These are phyloP conservation scores for Discoglossus pictus DNA, from an alignment of 2,797 vertebrate species.

Conservation along the genomic window DNA sequence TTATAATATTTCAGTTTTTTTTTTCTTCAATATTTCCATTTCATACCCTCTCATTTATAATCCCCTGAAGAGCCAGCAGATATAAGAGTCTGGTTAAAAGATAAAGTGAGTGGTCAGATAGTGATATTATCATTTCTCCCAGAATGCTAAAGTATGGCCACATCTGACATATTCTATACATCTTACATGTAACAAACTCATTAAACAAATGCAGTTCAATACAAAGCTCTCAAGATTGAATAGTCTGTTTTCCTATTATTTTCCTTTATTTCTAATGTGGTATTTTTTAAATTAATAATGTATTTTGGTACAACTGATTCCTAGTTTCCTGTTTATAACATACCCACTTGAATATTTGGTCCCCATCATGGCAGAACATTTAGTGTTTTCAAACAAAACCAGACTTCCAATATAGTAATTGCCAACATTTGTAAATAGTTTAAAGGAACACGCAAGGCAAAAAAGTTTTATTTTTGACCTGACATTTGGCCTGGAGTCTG, in stretches of 20 bases:
- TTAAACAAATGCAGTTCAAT: conserved; percentile 90
- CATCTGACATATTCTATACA: conserved; percentile 92
- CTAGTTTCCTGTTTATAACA: not conserved
- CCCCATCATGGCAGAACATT: too few relatives aligned
- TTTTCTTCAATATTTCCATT: conserved; percentile 76
- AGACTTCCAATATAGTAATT: too few relatives aligned
- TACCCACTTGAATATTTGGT: too few relatives aligned
- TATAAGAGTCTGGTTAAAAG: conserved; percentile 83
- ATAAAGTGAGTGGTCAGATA: conserved; percentile 89
- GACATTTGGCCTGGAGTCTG: too few relatives aligned
- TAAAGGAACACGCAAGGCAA: too few relatives aligned
- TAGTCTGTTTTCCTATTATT: conserved; percentile 44
- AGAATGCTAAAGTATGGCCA: conserved; percentile 84
- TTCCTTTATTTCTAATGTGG: too few relatives aligned
- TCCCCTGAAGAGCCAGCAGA: conserved; percentile 80
- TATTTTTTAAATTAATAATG: conserved; percentile 28
- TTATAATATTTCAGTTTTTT: conserved; percentile 70
- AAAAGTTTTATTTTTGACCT: too few relatives aligned
- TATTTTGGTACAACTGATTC: not conserved
- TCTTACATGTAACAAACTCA: conserved; percentile 88
- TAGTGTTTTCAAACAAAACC: too few relatives aligned
- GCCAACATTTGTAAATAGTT: too few relatives aligned
- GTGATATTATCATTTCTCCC: conserved; percentile 87
- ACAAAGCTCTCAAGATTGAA: conserved; percentile 85
- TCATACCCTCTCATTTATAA: conserved; percentile 91